Base-by-base conservation (phyloP, 1,140 invertebrate species). In the Lutraria rhynchaena region DNA sequence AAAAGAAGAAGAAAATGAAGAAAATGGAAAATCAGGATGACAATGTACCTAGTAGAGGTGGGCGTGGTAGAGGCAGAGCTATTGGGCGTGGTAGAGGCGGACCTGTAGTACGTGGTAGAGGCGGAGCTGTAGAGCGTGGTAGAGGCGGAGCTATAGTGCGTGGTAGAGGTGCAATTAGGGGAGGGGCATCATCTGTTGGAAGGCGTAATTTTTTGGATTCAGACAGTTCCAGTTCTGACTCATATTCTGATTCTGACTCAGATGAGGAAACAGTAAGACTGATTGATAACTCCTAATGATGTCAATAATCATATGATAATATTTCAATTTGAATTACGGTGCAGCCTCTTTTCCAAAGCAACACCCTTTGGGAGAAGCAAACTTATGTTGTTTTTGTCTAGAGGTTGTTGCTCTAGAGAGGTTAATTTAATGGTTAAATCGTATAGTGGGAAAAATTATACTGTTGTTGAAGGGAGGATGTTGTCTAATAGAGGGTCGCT, bases 1-100 rank as follows among this genome's bases (percentile, higher is more conserved):
- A 92, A 81, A 92, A 92, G 60, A 89, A 87, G 55, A 88, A 88
- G 69, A 81, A 75, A 33, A 49, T 81, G 58, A 83, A 83, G 29
- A 58, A 53, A 41, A 9, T n/a, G 9, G 22, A 53, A 29, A 51
- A 49, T 24, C 31, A 53, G 24, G 35, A 24, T 51, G 15, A 15
- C 57, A 49, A 7, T 33, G 55, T 19, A 19, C 49, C 57, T 29
- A 19, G 13, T 0, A 60, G 69, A 49, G 73, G n/a, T n/a, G 37
- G 67, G 41, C 49, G 24, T 5, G 55, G 63, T 2, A n/a, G 67
- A 76, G 49, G 84, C 35, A 27, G 63, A 31, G 44, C 41, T 44
- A n/a, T n/a, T n/a, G n/a, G 63, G 41, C 22, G 44, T 65, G 70
- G 71, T 24, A 80, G 83, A 35, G 35, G 83, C 27, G n/a, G 41